phyloP scores from a whole-genome alignment of 2,797 vertebrate genomes.

The Mus minutoides region DNA sequence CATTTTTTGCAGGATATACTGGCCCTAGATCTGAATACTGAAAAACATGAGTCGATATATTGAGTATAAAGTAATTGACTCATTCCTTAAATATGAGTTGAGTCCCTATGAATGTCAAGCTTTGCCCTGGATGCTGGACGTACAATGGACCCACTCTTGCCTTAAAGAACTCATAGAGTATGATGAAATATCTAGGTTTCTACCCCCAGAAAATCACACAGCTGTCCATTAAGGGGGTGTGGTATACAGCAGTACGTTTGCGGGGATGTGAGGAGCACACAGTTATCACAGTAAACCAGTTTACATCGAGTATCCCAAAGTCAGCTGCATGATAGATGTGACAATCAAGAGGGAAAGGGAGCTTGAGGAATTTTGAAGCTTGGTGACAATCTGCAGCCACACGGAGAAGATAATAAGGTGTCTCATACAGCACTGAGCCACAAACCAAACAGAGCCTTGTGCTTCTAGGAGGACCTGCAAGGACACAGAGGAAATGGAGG shows the following conservation, averaged over 20 bases:
- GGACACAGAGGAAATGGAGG: background rate
- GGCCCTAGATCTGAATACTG: background rate
- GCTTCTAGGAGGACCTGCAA: background rate
- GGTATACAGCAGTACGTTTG: background rate
- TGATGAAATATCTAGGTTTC: background rate
- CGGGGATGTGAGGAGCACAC: background rate
- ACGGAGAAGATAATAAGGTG: background rate
- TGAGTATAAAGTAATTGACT: background rate
- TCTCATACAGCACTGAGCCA: background rate
- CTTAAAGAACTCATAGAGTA: constrained; percentile 29
- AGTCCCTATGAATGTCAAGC: background rate
- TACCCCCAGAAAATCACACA: background rate
- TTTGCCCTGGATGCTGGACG: background rate
- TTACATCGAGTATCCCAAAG: background rate
- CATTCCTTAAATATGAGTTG: background rate
- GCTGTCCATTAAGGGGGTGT: background rate
- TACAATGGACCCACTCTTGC: background rate
- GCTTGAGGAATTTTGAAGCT: background rate
- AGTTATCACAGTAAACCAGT: background rate
- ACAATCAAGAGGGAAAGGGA: background rate
- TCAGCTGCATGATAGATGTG: background rate
- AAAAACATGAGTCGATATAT: background rate
- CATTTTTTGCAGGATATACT: background rate
- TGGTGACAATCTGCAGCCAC: background rate
- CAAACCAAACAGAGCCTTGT: background rate